Evolutionary conservation across 2,797 vertebrate species (phyloP).

Genomic region (Hypotaenidia philippensis): DNA sequence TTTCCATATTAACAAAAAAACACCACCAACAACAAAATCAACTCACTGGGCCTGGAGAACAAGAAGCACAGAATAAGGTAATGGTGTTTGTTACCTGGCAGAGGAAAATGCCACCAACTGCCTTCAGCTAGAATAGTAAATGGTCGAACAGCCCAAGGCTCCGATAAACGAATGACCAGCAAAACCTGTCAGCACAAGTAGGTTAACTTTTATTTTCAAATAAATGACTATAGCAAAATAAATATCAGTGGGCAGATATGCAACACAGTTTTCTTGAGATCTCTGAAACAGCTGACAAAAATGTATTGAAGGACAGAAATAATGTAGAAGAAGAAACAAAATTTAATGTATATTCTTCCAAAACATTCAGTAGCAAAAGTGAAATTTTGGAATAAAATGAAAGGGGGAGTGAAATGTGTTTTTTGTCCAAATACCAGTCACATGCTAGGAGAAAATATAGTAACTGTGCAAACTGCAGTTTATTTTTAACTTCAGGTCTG

Average conservation of each 20-base stretch:
- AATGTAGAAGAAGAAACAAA: neutral
- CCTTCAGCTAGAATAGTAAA: constrained; percentile 49
- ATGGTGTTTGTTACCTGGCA: neutral
- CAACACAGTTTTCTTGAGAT: neutral
- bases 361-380: neutral
- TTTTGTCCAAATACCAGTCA: neutral
- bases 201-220: neutral
- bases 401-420: neutral
- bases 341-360: neutral
- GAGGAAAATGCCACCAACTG: constrained; percentile 43
- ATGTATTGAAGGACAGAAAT: neutral
- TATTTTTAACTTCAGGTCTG: constrained; percentile 35
- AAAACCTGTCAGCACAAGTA: constrained; percentile 8
- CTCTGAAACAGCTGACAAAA: neutral
- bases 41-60: neutral
- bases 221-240: neutral
- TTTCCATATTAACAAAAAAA: constrained; percentile 19
- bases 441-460: constrained; percentile 1
- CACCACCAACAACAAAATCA: neutral
- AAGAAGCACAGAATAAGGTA: neutral
- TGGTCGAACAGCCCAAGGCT: constrained; percentile 11
- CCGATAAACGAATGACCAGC: constrained; percentile 37
- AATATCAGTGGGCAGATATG: neutral
- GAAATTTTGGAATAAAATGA: neutral
- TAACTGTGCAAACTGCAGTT: neutral